phyloP scores from a whole-genome alignment of 2,888 invertebrate genomes.

The Buathra laborator region DNA sequence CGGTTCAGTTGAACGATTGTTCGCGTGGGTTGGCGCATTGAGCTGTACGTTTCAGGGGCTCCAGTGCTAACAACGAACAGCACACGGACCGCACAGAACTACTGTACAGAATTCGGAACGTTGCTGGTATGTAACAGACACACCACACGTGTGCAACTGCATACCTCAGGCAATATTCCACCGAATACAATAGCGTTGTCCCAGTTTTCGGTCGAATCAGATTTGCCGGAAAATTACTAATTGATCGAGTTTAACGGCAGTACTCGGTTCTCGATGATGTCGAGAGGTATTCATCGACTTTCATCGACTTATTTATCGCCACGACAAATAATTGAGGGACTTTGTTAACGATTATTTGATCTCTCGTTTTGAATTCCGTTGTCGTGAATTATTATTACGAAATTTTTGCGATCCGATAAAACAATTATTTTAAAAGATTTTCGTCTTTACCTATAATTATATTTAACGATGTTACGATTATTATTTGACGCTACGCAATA shows the following conservation, averaged over 20 bases:
- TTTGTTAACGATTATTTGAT: not conserved
- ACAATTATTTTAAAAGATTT: too few species aligned
- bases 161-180: not conserved
- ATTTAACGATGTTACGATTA: too few species aligned
- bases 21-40: not conserved
- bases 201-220: slow-evolving; percentile 8
- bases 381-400: too few species aligned
- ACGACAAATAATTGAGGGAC: not conserved
- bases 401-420: too few species aligned
- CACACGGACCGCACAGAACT: not conserved
- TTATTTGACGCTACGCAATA: too few species aligned
- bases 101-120: not conserved
- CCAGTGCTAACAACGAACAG: not conserved
- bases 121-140: not conserved
- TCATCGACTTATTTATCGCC: not conserved
- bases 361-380: too few species aligned
- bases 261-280: not conserved
- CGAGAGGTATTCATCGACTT: not conserved
- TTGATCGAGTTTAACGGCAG: slow-evolving; percentile 7
- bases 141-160: not conserved
- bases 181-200: slow-evolving; percentile 18
- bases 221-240: slow-evolving; percentile 30
- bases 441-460: too few species aligned
- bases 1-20: not conserved
- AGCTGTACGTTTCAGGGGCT: slow-evolving; percentile 5